Percentiles rank a stretch among this genome's conserved stretches.
These are phyloP conservation scores for Hypomecis atomaria DNA, from an alignment of 2,888 invertebrate species.

Conservation along the genomic window DNA sequence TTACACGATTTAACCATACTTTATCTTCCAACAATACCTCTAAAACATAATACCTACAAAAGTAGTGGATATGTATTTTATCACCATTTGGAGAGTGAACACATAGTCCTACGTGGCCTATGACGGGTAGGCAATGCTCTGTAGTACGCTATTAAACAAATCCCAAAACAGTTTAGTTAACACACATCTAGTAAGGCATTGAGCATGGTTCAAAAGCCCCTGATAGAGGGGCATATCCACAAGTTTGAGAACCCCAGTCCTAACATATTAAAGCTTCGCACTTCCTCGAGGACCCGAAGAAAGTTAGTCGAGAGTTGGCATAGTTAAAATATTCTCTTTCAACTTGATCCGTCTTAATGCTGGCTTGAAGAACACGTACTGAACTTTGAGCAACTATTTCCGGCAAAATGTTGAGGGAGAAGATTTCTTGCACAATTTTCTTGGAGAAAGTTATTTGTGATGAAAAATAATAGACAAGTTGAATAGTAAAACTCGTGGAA, in stretches of 20 bases:
- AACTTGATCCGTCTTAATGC: constrained; percentile 33
- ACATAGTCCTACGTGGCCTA: too few species aligned
- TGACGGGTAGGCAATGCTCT: neutral
- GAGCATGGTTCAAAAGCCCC: neutral
- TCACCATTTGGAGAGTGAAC: too few species aligned
- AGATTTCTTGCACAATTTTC: constrained; percentile 9
- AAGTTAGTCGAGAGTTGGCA: constrained; percentile 34
- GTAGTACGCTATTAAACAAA: too few species aligned
- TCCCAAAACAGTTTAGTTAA: too few species aligned
- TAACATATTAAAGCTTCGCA: constrained; percentile 19
- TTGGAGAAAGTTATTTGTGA: neutral
- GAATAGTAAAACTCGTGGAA: too few species aligned
- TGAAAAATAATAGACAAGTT: neutral
- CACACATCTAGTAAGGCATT: too few species aligned
- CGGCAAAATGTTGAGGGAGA: constrained; percentile 8
- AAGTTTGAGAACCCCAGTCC: constrained; percentile 14
- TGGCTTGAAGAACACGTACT: constrained; percentile 23
- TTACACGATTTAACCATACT: too few species aligned
- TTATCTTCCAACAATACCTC: too few species aligned
- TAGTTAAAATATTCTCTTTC: constrained; percentile 39
- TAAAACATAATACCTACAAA: too few species aligned
- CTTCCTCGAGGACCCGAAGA: constrained; percentile 27
- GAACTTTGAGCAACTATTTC: constrained; percentile 25
- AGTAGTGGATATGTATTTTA: too few species aligned
- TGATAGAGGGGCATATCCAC: neutral